Evolutionary conservation across 2,113 vertebrate genomes (phyloP).

Genomic region (Hemibates koningsi): DNA sequence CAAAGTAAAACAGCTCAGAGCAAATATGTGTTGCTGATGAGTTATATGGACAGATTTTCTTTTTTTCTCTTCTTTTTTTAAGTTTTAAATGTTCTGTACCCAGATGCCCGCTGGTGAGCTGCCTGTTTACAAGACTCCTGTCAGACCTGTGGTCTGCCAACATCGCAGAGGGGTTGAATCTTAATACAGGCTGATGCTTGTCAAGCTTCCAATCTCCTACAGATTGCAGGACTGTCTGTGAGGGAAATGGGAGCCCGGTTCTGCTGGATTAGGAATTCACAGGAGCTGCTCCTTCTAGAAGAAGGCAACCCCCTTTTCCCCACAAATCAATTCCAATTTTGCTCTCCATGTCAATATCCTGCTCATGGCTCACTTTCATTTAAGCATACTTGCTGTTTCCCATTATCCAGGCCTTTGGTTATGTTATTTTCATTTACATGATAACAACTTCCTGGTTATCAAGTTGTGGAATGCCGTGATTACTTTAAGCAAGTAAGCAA

Average conservation of each 20-base stretch:
- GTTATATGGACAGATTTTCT: background rate
- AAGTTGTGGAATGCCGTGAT: background rate
- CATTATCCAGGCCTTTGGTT: background rate
- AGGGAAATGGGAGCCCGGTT: conserved; percentile 53
- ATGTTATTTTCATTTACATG: background rate
- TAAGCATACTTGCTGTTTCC: conserved; percentile 4
- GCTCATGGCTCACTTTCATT: conserved; percentile 13
- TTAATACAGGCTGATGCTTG: conserved; percentile 46
- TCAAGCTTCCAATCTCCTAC: conserved; percentile 53
- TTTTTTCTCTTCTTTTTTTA: background rate
- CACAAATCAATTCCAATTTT: conserved; percentile 65
- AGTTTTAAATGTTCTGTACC: background rate
- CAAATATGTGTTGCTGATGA: background rate
- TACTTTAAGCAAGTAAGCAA: background rate
- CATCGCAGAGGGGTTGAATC: conserved; percentile 42
- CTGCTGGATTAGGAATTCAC: conserved; percentile 65
- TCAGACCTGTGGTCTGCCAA: conserved; percentile 21
- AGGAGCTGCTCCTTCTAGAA: conserved; percentile 15
- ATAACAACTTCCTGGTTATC: background rate
- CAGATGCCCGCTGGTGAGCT: background rate
- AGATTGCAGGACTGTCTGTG: conserved; percentile 37
- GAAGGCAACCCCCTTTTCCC: conserved; percentile 24
- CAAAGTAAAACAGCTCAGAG: background rate
- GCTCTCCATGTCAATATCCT: conserved; percentile 40
- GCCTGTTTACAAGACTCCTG: conserved; percentile 28